Percentiles rank a stretch among this genome's conserved stretches.
Evolutionary conservation across 2,113 vertebrate species (phyloP).

Genomic region (Strix aluco): DNA sequence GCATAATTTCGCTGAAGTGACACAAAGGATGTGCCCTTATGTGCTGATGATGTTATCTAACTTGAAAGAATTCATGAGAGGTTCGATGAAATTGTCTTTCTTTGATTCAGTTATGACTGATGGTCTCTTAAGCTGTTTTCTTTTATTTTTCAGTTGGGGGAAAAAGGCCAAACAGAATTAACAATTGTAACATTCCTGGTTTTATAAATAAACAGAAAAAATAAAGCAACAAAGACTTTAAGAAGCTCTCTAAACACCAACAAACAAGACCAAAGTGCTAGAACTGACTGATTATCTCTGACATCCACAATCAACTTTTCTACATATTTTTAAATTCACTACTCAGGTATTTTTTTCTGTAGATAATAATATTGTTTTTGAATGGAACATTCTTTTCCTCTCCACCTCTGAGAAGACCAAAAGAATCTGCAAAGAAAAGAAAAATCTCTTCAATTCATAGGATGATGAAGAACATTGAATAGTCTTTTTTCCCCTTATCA

Average conservation of each 20-base stretch:
- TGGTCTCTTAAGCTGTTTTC: neutral
- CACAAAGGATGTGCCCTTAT: neutral
- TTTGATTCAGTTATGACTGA: neutral
- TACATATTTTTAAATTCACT: neutral
- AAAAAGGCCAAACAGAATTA: neutral
- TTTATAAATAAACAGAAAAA: neutral
- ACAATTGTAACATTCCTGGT: neutral
- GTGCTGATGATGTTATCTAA: neutral
- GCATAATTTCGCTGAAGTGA: neutral
- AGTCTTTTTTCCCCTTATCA: neutral
- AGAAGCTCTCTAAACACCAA: neutral
- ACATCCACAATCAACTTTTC: neutral
- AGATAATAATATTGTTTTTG: neutral
- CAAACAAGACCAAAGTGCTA: neutral
- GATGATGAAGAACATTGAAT: neutral
- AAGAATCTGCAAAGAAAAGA: neutral
- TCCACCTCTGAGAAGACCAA: neutral
- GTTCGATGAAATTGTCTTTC: neutral
- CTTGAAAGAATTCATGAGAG: neutral
- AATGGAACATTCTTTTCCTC: neutral
- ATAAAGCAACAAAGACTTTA: neutral
- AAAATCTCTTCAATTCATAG: neutral
- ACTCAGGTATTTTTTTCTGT: neutral
- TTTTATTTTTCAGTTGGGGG: neutral
- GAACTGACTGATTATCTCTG: neutral